Conservation (phyloP, 2,113 vertebrate genomes). For the Esox niger region DNA sequence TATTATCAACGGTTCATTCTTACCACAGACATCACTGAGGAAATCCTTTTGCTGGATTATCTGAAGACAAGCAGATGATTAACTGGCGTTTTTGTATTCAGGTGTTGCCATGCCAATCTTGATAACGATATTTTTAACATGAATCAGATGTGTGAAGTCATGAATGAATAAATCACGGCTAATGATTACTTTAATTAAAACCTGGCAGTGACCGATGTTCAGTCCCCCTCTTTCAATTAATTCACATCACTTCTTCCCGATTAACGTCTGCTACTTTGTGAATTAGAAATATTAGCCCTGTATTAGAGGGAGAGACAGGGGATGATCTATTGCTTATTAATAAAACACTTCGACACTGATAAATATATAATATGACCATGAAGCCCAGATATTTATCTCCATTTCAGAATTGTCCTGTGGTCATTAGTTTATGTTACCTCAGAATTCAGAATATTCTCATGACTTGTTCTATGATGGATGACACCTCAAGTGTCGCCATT, state of each 20-base stretch:
- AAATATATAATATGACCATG: slow-evolving; percentile 62
- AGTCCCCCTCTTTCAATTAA: slow-evolving; percentile 30
- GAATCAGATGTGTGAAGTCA: slow-evolving; percentile 39
- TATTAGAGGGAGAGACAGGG: slow-evolving; percentile 50
- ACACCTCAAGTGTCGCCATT: slow-evolving; percentile 51
- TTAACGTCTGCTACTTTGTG: slow-evolving; percentile 57
- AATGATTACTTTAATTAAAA: slow-evolving; percentile 56
- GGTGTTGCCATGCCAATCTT: neutral
- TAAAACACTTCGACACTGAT: slow-evolving; percentile 69
- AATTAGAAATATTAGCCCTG: slow-evolving; percentile 60
- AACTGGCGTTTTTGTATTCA: slow-evolving; percentile 17
- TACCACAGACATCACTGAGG: too few relatives aligned
- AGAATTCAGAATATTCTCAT: neutral
- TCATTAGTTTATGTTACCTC: slow-evolving; percentile 47
- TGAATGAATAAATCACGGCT: slow-evolving; percentile 32
- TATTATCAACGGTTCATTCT: too few relatives aligned
- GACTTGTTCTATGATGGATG: slow-evolving; percentile 60
- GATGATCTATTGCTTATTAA: slow-evolving; percentile 56
- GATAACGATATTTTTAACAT: slow-evolving; percentile 22
- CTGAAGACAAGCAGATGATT: neutral
- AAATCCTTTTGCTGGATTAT: too few relatives aligned
- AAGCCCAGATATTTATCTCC: slow-evolving; percentile 62
- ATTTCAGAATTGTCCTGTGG: slow-evolving; percentile 59
- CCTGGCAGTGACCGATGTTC: slow-evolving; percentile 34
- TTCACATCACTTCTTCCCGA: slow-evolving; percentile 43